phyloP scores from a whole-genome alignment of 37 sponge, comb jelly and placozoan genomes.

The Aplysina aerophoba region DNA sequence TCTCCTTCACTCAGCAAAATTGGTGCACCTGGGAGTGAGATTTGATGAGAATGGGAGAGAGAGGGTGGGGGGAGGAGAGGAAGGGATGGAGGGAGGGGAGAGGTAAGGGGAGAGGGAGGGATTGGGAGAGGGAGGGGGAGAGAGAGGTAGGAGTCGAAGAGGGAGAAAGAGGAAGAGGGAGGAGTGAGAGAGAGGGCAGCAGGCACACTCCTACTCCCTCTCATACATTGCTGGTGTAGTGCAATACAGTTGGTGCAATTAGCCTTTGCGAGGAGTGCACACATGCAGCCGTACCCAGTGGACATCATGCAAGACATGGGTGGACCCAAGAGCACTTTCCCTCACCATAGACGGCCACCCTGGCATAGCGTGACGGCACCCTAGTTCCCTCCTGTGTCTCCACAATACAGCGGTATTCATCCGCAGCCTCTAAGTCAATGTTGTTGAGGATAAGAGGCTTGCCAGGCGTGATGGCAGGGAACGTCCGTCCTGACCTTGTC shows the following conservation, averaged over 20 bases:
- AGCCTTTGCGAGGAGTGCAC: too few species aligned
- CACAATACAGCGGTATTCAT: slow-evolving; percentile 25
- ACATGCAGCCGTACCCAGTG: neutral
- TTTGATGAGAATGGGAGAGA: too few species aligned
- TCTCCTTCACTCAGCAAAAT: neutral
- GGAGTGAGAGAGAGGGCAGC: too few species aligned
- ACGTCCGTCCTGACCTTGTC: slow-evolving; percentile 1
- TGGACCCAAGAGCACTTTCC: neutral
- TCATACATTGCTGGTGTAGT: neutral
- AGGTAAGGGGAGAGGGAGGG: too few species aligned
- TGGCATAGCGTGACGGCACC: neutral
- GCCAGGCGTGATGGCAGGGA: neutral
- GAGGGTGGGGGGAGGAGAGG: too few species aligned
- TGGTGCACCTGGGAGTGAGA: slow-evolving; percentile 25
- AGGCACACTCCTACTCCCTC: neutral
- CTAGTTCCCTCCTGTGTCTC: neutral
- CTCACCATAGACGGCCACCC: slow-evolving; percentile 18
- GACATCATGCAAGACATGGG: neutral
- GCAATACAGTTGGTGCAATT: too few species aligned
- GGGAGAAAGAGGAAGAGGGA: neutral
- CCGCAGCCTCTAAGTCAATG: neutral
- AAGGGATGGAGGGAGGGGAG: too few species aligned
- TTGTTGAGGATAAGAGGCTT: slow-evolving; percentile 12
- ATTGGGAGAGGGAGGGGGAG: too few species aligned
- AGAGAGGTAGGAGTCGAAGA: too few species aligned